A percentile compares a stretch with the other conserved stretches of the same genome.
phyloP scores from a whole-genome alignment of 2,113 vertebrate species.

The Lates calcarifer region DNA sequence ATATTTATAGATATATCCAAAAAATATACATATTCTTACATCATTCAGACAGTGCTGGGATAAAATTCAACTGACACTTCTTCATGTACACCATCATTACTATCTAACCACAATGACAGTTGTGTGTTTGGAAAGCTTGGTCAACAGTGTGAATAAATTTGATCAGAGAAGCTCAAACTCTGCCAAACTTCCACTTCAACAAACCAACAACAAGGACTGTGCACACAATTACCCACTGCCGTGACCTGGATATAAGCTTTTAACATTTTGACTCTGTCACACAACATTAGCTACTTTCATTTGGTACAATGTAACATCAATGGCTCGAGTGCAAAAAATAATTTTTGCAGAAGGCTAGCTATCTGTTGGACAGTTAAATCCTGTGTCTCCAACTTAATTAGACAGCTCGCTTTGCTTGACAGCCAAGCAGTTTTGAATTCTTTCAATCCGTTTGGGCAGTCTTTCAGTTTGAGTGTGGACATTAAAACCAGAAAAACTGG shows the following conservation, averaged over 20 bases:
- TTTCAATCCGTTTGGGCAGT: no score
- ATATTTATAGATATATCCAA: slow-evolving; percentile 49
- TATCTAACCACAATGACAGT: slow-evolving; percentile 12
- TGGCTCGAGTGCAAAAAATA: not conserved
- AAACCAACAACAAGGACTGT: slow-evolving; percentile 18
- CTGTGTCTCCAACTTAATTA: not conserved
- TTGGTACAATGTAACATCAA: slow-evolving; percentile 36
- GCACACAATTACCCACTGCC: not conserved
- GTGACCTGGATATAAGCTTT: slow-evolving; percentile 5
- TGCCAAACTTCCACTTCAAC: slow-evolving; percentile 8
- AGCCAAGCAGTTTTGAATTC: not conserved
- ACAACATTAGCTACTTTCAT: slow-evolving; percentile 17
- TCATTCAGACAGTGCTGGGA: slow-evolving; percentile 22
- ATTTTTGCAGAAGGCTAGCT: not conserved
- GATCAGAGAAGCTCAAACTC: slow-evolving; percentile 40
- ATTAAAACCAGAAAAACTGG: not conserved
- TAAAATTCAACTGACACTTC: slow-evolving; percentile 5
- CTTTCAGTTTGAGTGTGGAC: not conserved
- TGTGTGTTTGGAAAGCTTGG: slow-evolving; percentile 16
- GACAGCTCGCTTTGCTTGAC: not conserved
- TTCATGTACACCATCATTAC: slow-evolving; percentile 10
- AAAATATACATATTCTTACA: no score
- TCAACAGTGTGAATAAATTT: slow-evolving; percentile 9
- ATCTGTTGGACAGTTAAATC: slow-evolving; percentile 14
- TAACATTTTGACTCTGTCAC: slow-evolving; percentile 3